Evolutionary conservation across 2,888 invertebrate species (phyloP), one percentile per base, ranked within the genome.

Genomic region (Pediacus dermestoides): DNA sequence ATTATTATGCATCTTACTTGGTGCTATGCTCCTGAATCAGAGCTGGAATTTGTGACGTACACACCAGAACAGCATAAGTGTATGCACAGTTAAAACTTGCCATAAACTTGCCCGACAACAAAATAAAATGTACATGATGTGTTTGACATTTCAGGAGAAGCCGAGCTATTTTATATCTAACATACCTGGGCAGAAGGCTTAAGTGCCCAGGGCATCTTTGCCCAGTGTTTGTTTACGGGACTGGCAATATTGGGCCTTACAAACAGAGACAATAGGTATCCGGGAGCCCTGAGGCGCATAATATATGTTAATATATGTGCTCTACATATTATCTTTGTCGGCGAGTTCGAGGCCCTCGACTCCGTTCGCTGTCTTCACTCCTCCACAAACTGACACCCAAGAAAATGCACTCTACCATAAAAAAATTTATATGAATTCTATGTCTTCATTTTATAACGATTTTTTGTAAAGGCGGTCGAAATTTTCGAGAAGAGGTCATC

Each of bases 241-340:
- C 38, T 25, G 26, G 44, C 57, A 52, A 58, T 50, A 54, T 40
- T 57, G 46, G 39, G 39, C 55, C 53, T 47, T 58, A 58, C 43
- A 40, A 39, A 42, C 42, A 42, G 34, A 38, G 48, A 48, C 48
- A 48, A 53, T 56, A 55, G 51, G 45, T 41, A 30, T 38, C 38
- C 44, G 44, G 37, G 38, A 42, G 49, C 48, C 39, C 39, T 40
- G 46, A 46, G 55, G 55, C 56, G 53, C 48, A 56, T 66, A 64
- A 67, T 67, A 57, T 66, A 66, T 66, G 66, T 59, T 64, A 66
- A 66, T 66, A 57, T 64, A 66, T 65, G 66, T 67, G 67, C 63
- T 66, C 66, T 61, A 66, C 64, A 66, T 66, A 66, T 66, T 64
- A 66, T 58, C 64, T 66, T 66, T 66, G 66, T 66, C 66, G 66